Conservation (phyloP, 2,888 invertebrate genomes). For the Limnephilus auricula region DNA sequence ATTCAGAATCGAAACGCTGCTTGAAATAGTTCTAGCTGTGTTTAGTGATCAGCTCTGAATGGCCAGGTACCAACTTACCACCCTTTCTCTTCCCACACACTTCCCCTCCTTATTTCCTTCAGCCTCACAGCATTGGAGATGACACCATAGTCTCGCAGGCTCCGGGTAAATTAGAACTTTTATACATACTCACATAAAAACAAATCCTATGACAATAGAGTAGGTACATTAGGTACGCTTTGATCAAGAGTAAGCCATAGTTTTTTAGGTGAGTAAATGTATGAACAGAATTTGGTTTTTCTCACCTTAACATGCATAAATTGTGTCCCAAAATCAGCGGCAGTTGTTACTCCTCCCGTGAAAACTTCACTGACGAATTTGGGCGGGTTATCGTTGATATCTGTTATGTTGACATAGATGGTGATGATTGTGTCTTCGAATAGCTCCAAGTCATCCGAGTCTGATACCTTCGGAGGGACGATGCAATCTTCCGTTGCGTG, state of each 20-base stretch:
- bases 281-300: background rate
- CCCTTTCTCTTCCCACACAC: background rate
- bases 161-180: background rate
- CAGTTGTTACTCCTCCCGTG: constrained; percentile 96
- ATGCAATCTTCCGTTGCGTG: constrained; percentile 91
- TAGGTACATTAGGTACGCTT: background rate
- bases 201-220: background rate
- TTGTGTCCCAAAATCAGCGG: constrained; percentile 92
- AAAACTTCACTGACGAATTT: constrained; percentile 88
- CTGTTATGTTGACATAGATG: constrained; percentile 84
- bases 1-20: background rate
- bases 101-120: background rate
- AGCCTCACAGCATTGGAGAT: background rate
- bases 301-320: constrained; percentile 89
- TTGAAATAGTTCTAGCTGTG: background rate
- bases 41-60: background rate
- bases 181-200: background rate
- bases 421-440: constrained; percentile 83
- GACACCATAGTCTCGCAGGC: background rate
- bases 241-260: background rate
- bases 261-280: background rate
- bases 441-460: constrained; percentile 73
- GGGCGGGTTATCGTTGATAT: constrained; percentile 95
- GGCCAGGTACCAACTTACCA: background rate
- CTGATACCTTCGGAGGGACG: constrained; percentile 78